Percentiles rank a stretch among this genome's conserved stretches.
Conservation (phyloP, 2,113 vertebrate species). For the Chaetops frenatus region DNA sequence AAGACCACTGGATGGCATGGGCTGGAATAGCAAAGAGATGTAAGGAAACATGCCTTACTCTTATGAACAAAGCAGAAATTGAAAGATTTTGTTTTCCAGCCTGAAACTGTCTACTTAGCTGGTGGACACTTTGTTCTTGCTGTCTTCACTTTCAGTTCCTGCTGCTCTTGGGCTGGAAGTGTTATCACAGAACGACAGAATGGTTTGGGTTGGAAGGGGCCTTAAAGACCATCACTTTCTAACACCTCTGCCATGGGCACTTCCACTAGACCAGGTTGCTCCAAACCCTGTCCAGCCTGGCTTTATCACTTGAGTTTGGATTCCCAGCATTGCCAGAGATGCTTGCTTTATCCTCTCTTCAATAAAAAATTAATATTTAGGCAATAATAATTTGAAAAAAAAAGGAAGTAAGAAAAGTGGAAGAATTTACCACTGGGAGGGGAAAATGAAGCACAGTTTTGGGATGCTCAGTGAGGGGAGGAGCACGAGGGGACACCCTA, state of each 20-base stretch:
- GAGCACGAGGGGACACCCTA: rapidly evolving
- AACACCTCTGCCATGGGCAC: neutral
- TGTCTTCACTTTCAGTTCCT: neutral
- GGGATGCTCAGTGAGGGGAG: rapidly evolving
- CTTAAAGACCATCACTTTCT: neutral
- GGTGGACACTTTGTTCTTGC: rapidly evolving
- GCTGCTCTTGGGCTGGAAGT: neutral
- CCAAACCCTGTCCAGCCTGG: neutral
- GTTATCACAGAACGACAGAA: neutral
- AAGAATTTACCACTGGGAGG: neutral
- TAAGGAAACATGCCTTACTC: neutral
- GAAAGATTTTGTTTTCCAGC: neutral
- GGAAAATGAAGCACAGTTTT: neutral
- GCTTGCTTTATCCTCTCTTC: neutral
- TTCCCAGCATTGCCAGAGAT: neutral
- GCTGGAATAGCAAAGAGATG: neutral
- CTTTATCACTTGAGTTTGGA: neutral
- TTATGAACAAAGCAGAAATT: neutral
- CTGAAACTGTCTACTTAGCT: neutral
- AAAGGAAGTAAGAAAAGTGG: neutral
- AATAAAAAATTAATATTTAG: neutral
- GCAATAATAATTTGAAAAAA: neutral
- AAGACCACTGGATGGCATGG: neutral
- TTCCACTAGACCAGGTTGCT: neutral
- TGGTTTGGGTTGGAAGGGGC: neutral